Conservation (phyloP, 1,140 invertebrate genomes). For the Drosophila pandora region DNA sequence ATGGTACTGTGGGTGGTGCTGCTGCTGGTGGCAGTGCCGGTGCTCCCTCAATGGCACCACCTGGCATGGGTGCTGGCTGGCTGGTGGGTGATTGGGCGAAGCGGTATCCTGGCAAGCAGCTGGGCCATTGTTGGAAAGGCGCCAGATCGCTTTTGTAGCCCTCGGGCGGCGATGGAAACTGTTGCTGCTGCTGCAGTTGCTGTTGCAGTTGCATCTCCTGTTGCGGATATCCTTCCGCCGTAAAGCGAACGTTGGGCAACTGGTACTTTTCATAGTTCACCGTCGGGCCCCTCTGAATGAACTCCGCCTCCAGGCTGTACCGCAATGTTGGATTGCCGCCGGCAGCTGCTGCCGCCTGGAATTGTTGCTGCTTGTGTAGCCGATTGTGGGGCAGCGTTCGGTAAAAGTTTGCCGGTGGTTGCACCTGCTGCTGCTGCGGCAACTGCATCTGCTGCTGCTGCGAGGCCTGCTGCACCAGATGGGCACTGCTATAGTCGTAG, state of each 20-base stretch:
- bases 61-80: slow-evolving; percentile 9
- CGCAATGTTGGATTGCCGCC: slow-evolving; percentile 85
- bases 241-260: slow-evolving; percentile 89
- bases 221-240: slow-evolving; percentile 90
- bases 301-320: slow-evolving; percentile 88
- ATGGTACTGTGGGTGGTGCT: slow-evolving; percentile 38
- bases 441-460: slow-evolving; percentile 47
- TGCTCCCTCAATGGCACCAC: slow-evolving; percentile 1
- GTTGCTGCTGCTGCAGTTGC: slow-evolving; percentile 76
- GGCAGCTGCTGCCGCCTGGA: slow-evolving; percentile 85
- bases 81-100: slow-evolving; percentile 63
- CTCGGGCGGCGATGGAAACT: slow-evolving; percentile 89
- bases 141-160: slow-evolving; percentile 85
- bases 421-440: slow-evolving; percentile 44
- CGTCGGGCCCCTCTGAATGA: slow-evolving; percentile 85
- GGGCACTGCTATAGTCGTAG: slow-evolving; percentile 88
- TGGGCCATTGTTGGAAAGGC: slow-evolving; percentile 84
- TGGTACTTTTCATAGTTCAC: slow-evolving; percentile 85
- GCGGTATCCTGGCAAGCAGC: slow-evolving; percentile 84
- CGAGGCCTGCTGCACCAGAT: slow-evolving; percentile 66
- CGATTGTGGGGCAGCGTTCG: slow-evolving; percentile 89
- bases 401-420: slow-evolving; percentile 85
- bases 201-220: slow-evolving; percentile 78
- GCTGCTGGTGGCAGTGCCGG: slow-evolving; percentile 15
- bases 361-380: slow-evolving; percentile 84